Evolutionary conservation across 2,113 vertebrate species (phyloP), one percentile per base, ranked within the genome.

Genomic region (Opisthocomus hoazin): DNA sequence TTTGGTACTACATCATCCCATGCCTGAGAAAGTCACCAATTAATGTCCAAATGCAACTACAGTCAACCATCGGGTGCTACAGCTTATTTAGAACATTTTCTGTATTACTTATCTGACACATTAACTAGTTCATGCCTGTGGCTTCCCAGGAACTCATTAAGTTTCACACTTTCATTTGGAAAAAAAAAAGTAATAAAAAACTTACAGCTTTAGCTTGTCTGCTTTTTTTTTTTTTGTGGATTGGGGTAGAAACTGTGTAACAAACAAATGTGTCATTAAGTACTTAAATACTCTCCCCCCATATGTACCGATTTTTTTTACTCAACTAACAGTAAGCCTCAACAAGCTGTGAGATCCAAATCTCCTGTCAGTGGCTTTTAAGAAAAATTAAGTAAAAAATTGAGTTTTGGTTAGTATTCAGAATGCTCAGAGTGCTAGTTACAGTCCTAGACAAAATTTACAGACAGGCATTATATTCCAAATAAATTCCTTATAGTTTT

Each of bases 1-100:
- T 99, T 99, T 5, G 99, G 98, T 45, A 99, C 98, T 13, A 99
- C 99, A 50, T 99, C 99, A 91, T 99, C 99, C 98, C 99, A 99
- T 3, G 98, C 99, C 99, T 99, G 57, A 84, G 63, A 90, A 37
- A 95, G 58, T 27, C 3, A 82, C 10, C 84, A 75, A 87, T 66
- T 24, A 68, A 78, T 43, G 41, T 68, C 36, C 36, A 84, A 88
- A 39, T 39, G 21, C 63, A 93, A 76, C 29, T 29, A n/a, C 43
- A 56, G 54, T 24, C 19, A 61, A 70, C 1, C 39, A 87, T 56
- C 50, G 85, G 21, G 15, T 53, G 32, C 39, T 82, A 75, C 36
- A 84, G 43, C 81, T 82, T 43, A 81, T 34, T 87, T 46, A 69
- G 54, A 92, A 81, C 4, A 77, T 57, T 77, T 74, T 86, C 29